Evolutionary conservation across 2,888 invertebrate species (phyloP), one percentile per base, ranked within the genome.

Genomic region (Zygothrica quintamaculata): DNA sequence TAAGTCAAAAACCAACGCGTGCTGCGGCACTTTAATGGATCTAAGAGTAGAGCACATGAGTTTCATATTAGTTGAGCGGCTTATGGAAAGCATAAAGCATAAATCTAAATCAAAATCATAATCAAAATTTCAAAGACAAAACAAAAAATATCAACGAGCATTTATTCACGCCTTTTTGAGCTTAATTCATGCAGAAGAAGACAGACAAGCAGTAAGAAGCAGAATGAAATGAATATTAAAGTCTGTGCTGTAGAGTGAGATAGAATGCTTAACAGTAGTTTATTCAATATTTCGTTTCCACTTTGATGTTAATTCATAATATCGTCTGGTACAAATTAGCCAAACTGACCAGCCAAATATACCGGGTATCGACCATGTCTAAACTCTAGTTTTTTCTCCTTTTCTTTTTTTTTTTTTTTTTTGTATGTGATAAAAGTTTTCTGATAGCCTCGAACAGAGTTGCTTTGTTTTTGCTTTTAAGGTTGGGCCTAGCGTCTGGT

Each of bases 121-220:
- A 18, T 13, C 47, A 11, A 60, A 69, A 65, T 40, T 40, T 15
- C 13, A 57, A 67, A 77, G 52, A 67, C 76, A 68, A 74, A 69
- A 65, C 40, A 36, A 53, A 58, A 66, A 74, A 65, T 69, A 74
- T 78, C 76, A 58, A 43, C 40, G 59, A 47, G 60, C 65, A 82
- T 82, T n/a, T 84, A 79, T 82, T 84, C 68, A 84, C 85, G 85
- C 81, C 84, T 79, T 64, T 75, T 77, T 84, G 82, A 69, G 69
- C 77, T 69, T 79, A 75, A 85, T 82, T 82, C 62, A 68, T 68
- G 73, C 75, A 70, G 68, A 67, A 57, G 75, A 82, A 16, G 13
- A 31, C 3, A 37, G 12, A n/a, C n/a, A n/a, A n/a, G n/a, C n/a
- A n/a, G n/a, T n/a, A n/a, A n/a, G n/a, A n/a, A n/a, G n/a, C n/a